A percentile compares a stretch with the other conserved stretches of the same genome.
phyloP scores from a whole-genome alignment of 2,113 vertebrate genomes.

The Peucedramus taeniatus region DNA sequence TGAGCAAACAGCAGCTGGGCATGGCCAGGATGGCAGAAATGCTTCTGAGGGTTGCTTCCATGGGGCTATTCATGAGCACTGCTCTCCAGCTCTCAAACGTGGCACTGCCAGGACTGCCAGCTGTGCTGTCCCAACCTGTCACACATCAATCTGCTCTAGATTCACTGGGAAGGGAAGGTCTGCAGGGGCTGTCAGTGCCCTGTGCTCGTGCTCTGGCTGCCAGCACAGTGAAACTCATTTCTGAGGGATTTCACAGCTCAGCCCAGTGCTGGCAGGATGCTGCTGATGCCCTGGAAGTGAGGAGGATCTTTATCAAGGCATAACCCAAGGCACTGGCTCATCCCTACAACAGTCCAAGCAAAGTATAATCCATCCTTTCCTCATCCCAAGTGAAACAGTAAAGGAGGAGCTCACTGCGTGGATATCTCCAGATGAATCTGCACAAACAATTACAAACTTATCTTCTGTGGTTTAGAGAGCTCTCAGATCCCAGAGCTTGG shows the following conservation, averaged over 20 bases:
- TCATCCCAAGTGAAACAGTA: background rate
- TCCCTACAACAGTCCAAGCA: background rate
- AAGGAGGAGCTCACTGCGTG: background rate
- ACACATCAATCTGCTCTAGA: background rate
- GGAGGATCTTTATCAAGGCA: background rate
- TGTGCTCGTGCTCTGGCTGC: background rate
- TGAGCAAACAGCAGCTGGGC: background rate
- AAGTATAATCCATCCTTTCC: background rate
- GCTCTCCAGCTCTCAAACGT: background rate
- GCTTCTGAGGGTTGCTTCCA: background rate
- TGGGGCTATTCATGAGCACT: background rate
- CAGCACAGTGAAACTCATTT: background rate
- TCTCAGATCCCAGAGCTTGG: background rate
- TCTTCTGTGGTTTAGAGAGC: background rate
- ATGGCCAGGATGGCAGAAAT: background rate
- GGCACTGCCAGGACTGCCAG: background rate
- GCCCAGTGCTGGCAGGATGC: background rate
- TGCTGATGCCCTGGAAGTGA: background rate
- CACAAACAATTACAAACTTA: background rate
- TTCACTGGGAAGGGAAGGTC: background rate
- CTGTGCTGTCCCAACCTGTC: background rate
- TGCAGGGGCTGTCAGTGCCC: background rate
- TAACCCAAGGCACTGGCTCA: background rate
- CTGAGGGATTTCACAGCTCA: background rate
- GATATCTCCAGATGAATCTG: background rate